A percentile compares a stretch with the other conserved stretches of the same genome.
These are phyloP conservation scores for Drosophila pseudoobscura DNA, from an alignment of 1,140 invertebrate species.

Conservation along the genomic window DNA sequence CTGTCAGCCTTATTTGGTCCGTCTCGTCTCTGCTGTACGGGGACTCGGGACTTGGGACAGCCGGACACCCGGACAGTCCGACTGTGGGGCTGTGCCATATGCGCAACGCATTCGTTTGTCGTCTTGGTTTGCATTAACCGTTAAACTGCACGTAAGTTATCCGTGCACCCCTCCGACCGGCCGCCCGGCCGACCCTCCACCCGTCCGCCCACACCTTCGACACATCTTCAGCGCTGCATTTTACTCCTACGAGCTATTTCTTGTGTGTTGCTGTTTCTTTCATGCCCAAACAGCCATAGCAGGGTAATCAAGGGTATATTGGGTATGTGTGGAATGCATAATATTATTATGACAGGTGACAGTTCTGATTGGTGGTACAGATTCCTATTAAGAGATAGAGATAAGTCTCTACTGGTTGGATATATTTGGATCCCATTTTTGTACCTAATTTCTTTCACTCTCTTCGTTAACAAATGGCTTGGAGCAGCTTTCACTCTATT, in stretches of 20 bases:
- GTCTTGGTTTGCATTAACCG: constrained; percentile 77
- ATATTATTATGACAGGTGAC: neutral
- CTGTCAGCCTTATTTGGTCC: constrained; percentile 59
- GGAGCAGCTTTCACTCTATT: no score
- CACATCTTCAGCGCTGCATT: constrained; percentile 74
- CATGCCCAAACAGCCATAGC: constrained; percentile 10
- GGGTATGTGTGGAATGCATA: constrained; percentile 17
- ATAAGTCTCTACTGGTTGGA: no score
- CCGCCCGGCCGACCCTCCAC: constrained; percentile 9
- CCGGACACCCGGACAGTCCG: no score
- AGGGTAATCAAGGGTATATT: constrained; percentile 31
- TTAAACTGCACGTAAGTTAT: constrained; percentile 72
- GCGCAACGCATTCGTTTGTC: constrained; percentile 63
- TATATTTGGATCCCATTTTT: no score
- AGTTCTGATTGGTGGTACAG: no score
- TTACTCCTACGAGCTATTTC: constrained; percentile 75
- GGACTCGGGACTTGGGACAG: no score
- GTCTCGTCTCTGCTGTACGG: constrained; percentile 28
- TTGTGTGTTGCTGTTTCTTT: neutral
- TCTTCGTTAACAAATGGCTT: no score
- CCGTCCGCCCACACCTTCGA: constrained; percentile 67
- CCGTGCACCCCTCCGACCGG: constrained; percentile 18
- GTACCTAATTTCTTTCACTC: no score
- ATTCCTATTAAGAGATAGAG: no score
- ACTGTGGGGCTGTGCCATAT: constrained; percentile 55